Evolutionary conservation across 2,888 invertebrate genomes (phyloP).

Genomic region (Drosophila niveifrons): DNA sequence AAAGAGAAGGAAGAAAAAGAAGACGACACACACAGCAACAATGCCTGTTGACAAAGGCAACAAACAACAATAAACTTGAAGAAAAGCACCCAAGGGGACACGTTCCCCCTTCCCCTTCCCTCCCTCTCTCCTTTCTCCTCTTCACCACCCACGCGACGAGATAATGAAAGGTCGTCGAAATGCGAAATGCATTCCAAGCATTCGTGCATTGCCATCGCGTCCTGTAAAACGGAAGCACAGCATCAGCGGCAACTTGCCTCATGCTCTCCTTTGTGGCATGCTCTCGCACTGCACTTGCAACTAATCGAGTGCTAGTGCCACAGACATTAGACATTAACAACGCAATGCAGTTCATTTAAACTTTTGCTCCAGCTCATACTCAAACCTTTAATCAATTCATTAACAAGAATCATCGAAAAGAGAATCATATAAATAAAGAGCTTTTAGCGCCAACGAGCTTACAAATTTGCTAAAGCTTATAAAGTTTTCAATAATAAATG

Average conservation of each 20-base stretch:
- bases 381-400: too few species aligned
- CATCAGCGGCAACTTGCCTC: conserved; percentile 10
- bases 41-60: conserved; percentile 65
- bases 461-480: too few species aligned
- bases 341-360: too few species aligned
- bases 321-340: background rate
- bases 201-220: conserved; percentile 50
- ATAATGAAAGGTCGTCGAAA: conserved; percentile 82
- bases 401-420: too few species aligned
- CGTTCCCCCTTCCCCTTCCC: background rate
- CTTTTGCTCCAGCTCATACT: too few species aligned
- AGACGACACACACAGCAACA: conserved; percentile 45
- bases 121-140: background rate
- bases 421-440: too few species aligned
- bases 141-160: conserved; percentile 24
- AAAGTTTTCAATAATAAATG: too few species aligned
- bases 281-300: conserved; percentile 1
- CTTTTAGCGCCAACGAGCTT: too few species aligned
- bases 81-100: conserved; percentile 52
- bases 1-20: conserved; percentile 57
- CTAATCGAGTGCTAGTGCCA: conserved; percentile 15
- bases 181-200: conserved; percentile 65
- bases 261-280: conserved; percentile 7
- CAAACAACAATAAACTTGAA: conserved; percentile 65
- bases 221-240: conserved; percentile 17